Evolutionary conservation across 1,140 invertebrate genomes (phyloP), one percentile per base, ranked within the genome.

Genomic region (Thalassaphorura encarpata): DNA sequence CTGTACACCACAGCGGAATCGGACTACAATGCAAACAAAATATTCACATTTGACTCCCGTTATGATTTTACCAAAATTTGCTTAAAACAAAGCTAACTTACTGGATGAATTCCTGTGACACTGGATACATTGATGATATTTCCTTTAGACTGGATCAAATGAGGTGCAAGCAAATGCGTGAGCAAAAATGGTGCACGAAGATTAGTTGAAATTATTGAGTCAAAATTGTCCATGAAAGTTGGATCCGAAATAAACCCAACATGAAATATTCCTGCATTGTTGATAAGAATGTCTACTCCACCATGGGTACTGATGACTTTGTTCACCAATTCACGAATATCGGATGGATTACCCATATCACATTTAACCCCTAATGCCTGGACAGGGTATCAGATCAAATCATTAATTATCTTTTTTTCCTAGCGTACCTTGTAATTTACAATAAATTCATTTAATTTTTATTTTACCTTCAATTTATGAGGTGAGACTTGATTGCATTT

Each of bases 51-150:
- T n/a, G n/a, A n/a, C n/a, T n/a, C n/a, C 33, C 33, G 33, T 36
- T 36, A 36, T n/a, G 33, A 36, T 11, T n/a, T n/a, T 36, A 11
- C 11, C 11, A n/a, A 36, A 36, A 11, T n/a, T 11, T 36, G 33
- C 33, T 36, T 11, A 36, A 11, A 36, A 11, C n/a, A n/a, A n/a
- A 11, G n/a, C 11, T 11, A n/a, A 11, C 26, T 58, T 52, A 58
- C 56, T 16, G 76, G 69, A 68, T 78, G 59, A 11, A 78, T 64
- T n/a, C 78, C 80, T 66, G 73, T 77, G 4, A 81, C 75, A 67
- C 76, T 78, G 39, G 76, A 79, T 4, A 81, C 75, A 68, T 81
- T 81, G 16, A 82, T 74, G 55, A 77, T 70, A 48, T 69, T 71
- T 33, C 75, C 77, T 67, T 76, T 75, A 11, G 70, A 69, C 29